Evolutionary conservation across 2,888 invertebrate species (phyloP).

Genomic region (Cataglyphis altisquamis): DNA sequence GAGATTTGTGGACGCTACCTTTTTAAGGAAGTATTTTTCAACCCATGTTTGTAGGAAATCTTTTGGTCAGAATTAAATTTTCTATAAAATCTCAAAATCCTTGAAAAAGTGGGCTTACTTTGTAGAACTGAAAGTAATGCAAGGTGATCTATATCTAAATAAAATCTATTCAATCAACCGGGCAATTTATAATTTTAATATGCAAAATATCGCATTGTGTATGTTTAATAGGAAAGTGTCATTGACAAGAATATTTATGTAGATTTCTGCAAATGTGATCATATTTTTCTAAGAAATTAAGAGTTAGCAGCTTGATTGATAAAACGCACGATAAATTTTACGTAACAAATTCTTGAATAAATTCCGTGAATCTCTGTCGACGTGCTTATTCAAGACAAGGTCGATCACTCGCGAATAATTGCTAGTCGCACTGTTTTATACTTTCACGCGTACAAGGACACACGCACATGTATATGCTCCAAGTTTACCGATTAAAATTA

Average conservation of each 20-base stretch:
- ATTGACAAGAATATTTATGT: slow-evolving; percentile 9
- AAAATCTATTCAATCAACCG: not conserved
- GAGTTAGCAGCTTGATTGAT: not conserved
- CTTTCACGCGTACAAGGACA: not conserved
- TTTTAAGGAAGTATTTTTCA: no score
- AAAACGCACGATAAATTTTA: slow-evolving; percentile 5
- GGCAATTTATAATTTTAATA: not conserved
- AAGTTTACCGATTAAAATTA: slow-evolving; percentile 14
- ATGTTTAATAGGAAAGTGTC: not conserved
- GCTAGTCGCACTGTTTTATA: not conserved
- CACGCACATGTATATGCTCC: no score
- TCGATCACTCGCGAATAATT: slow-evolving; percentile 44
- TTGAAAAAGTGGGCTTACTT: no score
- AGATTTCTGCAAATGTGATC: not conserved
- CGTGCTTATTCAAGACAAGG: slow-evolving; percentile 41
- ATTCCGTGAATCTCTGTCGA: slow-evolving; percentile 24
- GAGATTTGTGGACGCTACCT: no score
- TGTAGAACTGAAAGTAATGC: not conserved
- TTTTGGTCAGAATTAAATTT: no score
- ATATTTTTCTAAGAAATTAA: not conserved
- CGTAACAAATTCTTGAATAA: not conserved
- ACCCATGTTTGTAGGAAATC: no score
- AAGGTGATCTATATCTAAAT: not conserved
- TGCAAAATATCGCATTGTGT: slow-evolving; percentile 3
- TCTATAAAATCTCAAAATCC: no score